Evolutionary conservation across 2,113 vertebrate genomes (phyloP).

Genomic region (Salvelinus sp.): DNA sequence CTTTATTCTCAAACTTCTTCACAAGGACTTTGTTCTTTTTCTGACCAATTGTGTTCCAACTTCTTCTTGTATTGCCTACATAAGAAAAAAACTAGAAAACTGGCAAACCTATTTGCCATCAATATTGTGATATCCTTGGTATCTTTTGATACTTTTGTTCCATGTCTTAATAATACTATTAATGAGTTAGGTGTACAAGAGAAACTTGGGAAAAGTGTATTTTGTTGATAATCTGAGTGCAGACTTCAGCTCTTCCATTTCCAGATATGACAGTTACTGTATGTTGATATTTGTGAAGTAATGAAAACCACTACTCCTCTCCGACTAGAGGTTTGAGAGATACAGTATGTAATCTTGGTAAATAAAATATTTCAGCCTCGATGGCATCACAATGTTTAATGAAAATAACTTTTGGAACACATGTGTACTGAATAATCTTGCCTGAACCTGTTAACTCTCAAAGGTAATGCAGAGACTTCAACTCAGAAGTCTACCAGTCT

Average conservation of each 20-base stretch:
- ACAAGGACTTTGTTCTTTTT: not conserved
- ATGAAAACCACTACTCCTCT: slow-evolving; percentile 20
- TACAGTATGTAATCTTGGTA: not conserved
- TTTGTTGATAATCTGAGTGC: slow-evolving; percentile 2
- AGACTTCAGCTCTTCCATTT: slow-evolving; percentile 14
- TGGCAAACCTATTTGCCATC: not conserved
- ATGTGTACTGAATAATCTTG: not conserved
- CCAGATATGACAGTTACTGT: slow-evolving; percentile 28
- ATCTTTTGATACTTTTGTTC: too few relatives aligned
- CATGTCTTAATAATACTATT: not conserved
- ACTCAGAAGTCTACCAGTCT: too few relatives aligned
- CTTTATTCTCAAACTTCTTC: not conserved
- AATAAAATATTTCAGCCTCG: too few relatives aligned
- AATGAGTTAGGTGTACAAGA: not conserved
- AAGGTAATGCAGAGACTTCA: too few relatives aligned
- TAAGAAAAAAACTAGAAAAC: not conserved
- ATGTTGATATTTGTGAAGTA: slow-evolving; percentile 34
- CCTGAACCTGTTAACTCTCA: too few relatives aligned
- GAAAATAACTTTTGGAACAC: not conserved
- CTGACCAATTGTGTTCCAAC: not conserved
- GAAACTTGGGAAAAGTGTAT: not conserved
- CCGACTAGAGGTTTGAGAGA: slow-evolving; percentile 16
- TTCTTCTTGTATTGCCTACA: not conserved
- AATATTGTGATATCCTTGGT: too few relatives aligned
- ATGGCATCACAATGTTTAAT: not conserved